Percentiles rank a stretch among this genome's conserved stretches.
Evolutionary conservation across 1,140 invertebrate species (phyloP).

Genomic region (Chymomyza costata): DNA sequence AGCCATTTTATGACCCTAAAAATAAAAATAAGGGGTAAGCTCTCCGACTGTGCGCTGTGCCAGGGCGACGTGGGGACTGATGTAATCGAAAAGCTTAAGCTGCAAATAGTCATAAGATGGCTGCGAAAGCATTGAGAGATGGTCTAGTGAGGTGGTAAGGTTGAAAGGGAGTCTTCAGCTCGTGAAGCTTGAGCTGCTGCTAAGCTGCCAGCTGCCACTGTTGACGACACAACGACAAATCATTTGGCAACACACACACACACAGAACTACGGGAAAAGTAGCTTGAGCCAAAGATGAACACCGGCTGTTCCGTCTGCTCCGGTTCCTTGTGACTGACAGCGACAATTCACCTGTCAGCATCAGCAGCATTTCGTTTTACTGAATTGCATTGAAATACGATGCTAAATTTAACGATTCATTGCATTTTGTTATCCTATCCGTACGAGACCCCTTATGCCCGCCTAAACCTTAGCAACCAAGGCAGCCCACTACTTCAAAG

Average conservation of each 20-base stretch:
- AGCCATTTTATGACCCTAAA: constrained; percentile 31
- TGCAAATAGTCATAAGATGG: constrained; percentile 31
- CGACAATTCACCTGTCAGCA: constrained; percentile 70
- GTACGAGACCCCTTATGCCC: constrained; percentile 25
- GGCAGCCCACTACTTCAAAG: too few species aligned
- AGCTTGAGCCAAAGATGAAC: constrained; percentile 30
- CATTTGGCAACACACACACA: constrained; percentile 40
- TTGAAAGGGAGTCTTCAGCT: constrained; percentile 46
- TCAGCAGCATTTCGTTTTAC: constrained; percentile 53
- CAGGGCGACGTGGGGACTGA: too few species aligned
- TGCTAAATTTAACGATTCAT: constrained; percentile 73
- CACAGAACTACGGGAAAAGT: constrained; percentile 23
- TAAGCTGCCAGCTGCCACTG: too few species aligned
- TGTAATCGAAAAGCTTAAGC: constrained; percentile 12
- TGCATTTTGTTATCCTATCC: constrained; percentile 57
- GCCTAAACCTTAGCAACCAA: not conserved
- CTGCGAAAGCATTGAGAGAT: too few species aligned
- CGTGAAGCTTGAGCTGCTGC: constrained; percentile 28
- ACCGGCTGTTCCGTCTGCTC: too few species aligned
- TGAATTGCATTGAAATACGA: constrained; percentile 71
- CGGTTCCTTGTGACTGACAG: constrained; percentile 59
- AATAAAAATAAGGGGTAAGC: too few species aligned
- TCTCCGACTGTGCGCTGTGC: too few species aligned
- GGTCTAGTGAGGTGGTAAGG: constrained; percentile 9
- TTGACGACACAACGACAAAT: too few species aligned